A percentile compares a stretch with the other conserved stretches of the same genome.
phyloP scores from a whole-genome alignment of 2,888 invertebrate genomes.

The Oscheius sp. region DNA sequence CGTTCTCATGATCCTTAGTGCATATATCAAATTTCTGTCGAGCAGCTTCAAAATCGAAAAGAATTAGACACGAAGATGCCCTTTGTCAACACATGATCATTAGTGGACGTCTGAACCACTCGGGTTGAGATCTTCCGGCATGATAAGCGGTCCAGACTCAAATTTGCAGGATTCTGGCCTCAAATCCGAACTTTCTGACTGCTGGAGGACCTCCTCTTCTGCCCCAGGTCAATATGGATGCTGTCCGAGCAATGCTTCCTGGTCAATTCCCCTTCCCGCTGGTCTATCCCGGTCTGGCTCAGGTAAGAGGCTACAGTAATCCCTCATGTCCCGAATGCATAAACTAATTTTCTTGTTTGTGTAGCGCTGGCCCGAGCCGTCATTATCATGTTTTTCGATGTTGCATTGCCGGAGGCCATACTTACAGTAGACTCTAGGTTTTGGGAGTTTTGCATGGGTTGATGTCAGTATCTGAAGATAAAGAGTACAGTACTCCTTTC shows the following conservation, averaged over 20 bases:
- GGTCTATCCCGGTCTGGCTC: constrained; percentile 24
- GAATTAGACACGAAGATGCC: no score
- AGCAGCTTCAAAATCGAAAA: no score
- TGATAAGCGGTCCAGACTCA: neutral
- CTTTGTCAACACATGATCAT: no score
- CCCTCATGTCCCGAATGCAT: neutral
- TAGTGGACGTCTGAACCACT: no score
- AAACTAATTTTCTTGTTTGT: constrained; percentile 24
- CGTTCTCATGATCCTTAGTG: no score
- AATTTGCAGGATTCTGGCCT: constrained; percentile 17
- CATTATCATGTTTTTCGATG: constrained; percentile 24
- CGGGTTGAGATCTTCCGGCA: no score
- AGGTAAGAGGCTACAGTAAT: constrained; percentile 21
- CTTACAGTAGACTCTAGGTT: no score
- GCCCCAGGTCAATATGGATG: constrained; percentile 4
- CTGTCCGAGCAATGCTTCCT: constrained; percentile 22
- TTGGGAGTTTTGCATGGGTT: neutral
- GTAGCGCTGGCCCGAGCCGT: neutral
- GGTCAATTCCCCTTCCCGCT: constrained; percentile 17
- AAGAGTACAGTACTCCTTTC: no score
- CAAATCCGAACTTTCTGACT: constrained; percentile 2
- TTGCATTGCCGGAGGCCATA: neutral
- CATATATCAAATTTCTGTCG: no score
- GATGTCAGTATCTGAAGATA: neutral
- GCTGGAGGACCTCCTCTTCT: neutral